Conservation (phyloP, 2,113 vertebrate genomes). For the Erpornis zantholeuca region DNA sequence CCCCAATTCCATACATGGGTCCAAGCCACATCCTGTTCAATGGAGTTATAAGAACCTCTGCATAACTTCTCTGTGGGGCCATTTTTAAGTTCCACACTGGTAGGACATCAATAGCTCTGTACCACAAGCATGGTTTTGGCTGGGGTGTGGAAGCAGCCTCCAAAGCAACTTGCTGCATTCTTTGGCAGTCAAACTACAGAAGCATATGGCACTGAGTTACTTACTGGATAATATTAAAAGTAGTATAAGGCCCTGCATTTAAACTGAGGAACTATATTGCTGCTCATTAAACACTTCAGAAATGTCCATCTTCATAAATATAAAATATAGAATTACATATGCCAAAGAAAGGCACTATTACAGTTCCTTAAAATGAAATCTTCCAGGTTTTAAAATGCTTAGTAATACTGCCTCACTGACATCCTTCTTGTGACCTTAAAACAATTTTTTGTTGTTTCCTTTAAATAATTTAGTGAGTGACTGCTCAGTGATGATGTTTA, state of each 20-base stretch:
- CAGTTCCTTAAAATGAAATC: conserved; percentile 59
- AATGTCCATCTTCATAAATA: conserved; percentile 63
- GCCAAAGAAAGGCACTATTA: conserved; percentile 56
- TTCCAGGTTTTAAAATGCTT: conserved; percentile 63
- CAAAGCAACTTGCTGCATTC: conserved; percentile 45
- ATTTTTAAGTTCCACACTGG: not conserved
- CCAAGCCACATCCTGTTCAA: conserved; percentile 38
- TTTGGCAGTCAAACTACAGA: conserved; percentile 52
- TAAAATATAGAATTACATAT: conserved; percentile 55
- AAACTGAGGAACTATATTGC: conserved; percentile 58
- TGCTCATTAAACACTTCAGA: conserved; percentile 71
- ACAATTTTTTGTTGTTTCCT: conserved; percentile 62
- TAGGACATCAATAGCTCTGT: conserved; percentile 1
- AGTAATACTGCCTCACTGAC: conserved; percentile 31
- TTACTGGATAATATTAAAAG: conserved; percentile 69
- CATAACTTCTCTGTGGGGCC: conserved; percentile 12
- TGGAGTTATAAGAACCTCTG: conserved; percentile 14
- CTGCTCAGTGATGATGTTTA: conserved; percentile 61
- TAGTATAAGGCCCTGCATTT: conserved; percentile 46
- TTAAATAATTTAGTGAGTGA: conserved; percentile 59
- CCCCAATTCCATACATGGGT: not conserved
- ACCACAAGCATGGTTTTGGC: conserved; percentile 60
- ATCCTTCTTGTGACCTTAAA: conserved; percentile 56
- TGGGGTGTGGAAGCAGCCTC: conserved; percentile 10
- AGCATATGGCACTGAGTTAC: conserved; percentile 66